Evolutionary conservation across 2,888 invertebrate genomes (phyloP), one percentile per base, ranked within the genome.

Genomic region (Biston betularia): DNA sequence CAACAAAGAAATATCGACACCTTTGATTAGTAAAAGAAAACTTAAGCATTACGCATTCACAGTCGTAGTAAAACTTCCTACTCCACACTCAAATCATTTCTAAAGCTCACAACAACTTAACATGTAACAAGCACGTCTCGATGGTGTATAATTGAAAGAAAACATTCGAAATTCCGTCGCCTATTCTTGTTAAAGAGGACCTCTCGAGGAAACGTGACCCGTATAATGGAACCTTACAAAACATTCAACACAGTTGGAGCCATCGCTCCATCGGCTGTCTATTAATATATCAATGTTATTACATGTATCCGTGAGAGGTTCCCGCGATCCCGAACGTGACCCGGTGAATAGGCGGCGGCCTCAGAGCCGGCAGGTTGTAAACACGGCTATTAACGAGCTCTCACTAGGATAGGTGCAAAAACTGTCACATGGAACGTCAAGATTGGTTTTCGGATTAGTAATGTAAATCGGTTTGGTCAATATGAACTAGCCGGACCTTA

Each of bases 141-240:
- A 85, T 73, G 78, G 79, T 75, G 72, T 80, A 75, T 85, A 86
- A 89, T 89, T 86, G 83, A 88, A 89, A 87, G 85, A 87, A 88
- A 89, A 89, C 88, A 89, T 83, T 81, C 78, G 68, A 82, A 86
- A 88, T 89, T 84, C 87, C 87, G 83, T 79, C 79, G 80, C 64
- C 78, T 74, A 79, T 82, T 81, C 81, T 86, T 81, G 82, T 84
- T 77, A 82, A 79, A 81, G 86, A 87, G 88, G 81, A 81, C 83
- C 92, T 89, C 93, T 93, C 87, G 76, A 92, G 81, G 84, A 85
- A 84, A 93, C 93, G 93, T 93, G 93, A 93, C 88, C 80, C 57
- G 58, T 74, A 89, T 87, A 91, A 92, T 85, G 78, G 88, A 79
- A 76, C 71, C 65, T 77, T 77, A 75, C 77, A 79, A 78, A 79